These are phyloP conservation scores for Prionace glauca DNA, from an alignment of 2,797 vertebrate species.

Conservation along the genomic window DNA sequence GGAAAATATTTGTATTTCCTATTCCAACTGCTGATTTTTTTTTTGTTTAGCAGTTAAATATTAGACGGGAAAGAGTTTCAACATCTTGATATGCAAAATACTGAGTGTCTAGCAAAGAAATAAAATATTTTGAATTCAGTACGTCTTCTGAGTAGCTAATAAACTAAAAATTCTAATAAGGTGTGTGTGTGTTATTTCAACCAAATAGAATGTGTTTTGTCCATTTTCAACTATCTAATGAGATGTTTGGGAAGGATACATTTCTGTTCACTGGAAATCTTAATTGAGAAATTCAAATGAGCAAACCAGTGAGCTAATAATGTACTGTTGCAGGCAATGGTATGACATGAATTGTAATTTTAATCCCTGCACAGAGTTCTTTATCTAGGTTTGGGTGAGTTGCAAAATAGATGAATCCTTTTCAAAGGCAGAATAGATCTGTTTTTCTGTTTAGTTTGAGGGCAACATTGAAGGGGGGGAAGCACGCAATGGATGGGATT, in stretches of 20 bases:
- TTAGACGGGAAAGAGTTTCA: neutral
- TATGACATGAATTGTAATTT: neutral
- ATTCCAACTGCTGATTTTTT: neutral
- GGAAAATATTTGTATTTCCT: neutral
- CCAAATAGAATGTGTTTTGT: neutral
- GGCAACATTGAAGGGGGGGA: too few relatives aligned
- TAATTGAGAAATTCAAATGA: neutral
- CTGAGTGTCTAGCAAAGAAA: too few relatives aligned
- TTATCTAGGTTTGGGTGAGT: neutral
- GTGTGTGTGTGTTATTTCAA: neutral
- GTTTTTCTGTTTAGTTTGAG: neutral
- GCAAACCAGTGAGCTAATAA: too few relatives aligned
- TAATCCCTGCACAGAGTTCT: neutral
- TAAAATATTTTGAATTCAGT: neutral
- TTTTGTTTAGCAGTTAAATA: slow-evolving; percentile 2
- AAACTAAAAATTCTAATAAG: neutral
- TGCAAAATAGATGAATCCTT: neutral
- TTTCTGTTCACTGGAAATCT: neutral
- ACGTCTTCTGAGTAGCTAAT: neutral
- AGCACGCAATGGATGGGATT: too few relatives aligned
- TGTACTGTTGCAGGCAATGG: neutral
- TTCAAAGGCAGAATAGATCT: neutral
- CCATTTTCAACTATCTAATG: neutral
- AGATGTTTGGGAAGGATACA: neutral
- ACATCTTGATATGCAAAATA: neutral